Conservation (phyloP, 2,888 invertebrate species). For the Lithophane semibrunnea region DNA sequence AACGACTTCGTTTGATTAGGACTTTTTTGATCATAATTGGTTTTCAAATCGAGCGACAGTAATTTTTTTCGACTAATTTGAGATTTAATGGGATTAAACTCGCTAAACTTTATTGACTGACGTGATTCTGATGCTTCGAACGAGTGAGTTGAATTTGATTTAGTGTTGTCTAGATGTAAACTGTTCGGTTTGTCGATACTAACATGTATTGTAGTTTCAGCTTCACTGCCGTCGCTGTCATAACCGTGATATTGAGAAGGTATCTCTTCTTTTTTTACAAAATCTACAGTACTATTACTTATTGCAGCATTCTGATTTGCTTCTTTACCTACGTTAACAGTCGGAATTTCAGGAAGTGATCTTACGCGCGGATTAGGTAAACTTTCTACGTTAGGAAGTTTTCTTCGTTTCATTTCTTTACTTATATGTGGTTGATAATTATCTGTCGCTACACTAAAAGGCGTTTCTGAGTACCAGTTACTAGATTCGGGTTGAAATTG, state of each 20-base stretch:
- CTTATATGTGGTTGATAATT: constrained; percentile 53
- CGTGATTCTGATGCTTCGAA: constrained; percentile 46
- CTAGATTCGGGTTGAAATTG: constrained; percentile 38
- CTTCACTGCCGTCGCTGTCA: constrained; percentile 88
- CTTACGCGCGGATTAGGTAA: constrained; percentile 61
- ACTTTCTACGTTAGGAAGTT: constrained; percentile 71
- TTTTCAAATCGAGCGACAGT: constrained; percentile 81
- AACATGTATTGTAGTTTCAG: constrained; percentile 88
- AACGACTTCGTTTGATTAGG: constrained; percentile 62
- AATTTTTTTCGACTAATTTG: constrained; percentile 74
- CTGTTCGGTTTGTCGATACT: constrained; percentile 81
- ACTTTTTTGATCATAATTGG: constrained; percentile 71
- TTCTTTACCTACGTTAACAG: constrained; percentile 34
- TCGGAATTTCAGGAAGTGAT: constrained; percentile 71
- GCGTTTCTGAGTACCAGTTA: constrained; percentile 33
- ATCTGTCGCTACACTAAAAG: constrained; percentile 56
- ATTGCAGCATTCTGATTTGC: constrained; percentile 14
- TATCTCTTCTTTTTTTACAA: constrained; percentile 63
- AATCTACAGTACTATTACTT: constrained; percentile 26
- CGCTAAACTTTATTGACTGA: constrained; percentile 39
- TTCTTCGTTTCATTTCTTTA: constrained; percentile 61
- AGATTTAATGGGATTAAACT: constrained; percentile 29
- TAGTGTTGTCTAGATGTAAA: constrained; percentile 64
- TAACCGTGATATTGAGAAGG: constrained; percentile 87
- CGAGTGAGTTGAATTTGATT: constrained; percentile 47